A percentile compares a stretch with the other conserved stretches of the same genome.
These are phyloP conservation scores for Sakesphorus luctuosus DNA, from an alignment of 2,113 vertebrate genomes.

Conservation along the genomic window DNA sequence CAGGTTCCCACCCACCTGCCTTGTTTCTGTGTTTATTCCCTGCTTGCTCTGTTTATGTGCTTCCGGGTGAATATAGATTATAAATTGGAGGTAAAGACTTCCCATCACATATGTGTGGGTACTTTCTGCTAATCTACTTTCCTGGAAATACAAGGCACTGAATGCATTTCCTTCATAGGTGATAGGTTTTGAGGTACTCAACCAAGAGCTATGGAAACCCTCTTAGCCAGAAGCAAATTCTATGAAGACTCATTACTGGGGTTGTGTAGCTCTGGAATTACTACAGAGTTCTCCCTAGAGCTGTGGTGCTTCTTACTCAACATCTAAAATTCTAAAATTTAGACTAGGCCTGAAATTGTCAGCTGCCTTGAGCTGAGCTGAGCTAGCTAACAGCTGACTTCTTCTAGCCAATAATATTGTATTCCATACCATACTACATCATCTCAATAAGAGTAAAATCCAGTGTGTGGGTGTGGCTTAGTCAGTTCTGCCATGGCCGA, in stretches of 20 bases:
- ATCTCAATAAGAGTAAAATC: no score
- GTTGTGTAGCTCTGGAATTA: not conserved
- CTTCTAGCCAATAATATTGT: no score
- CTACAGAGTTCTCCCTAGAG: not conserved
- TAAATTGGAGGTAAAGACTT: not conserved
- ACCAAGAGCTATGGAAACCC: not conserved
- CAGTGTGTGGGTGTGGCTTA: no score
- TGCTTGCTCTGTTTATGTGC: not conserved
- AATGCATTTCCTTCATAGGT: not conserved
- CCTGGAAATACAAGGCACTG: not conserved
- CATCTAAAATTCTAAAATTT: no score
- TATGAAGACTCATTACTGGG: not conserved
- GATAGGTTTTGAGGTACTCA: not conserved
- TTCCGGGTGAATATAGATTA: not conserved
- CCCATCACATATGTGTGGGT: rapidly evolving
- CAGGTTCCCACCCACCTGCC: not conserved
- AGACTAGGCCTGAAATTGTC: no score
- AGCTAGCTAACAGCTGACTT: no score
- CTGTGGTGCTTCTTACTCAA: not conserved
- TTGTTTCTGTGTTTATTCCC: not conserved
- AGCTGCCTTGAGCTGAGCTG: no score
- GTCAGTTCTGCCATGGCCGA: no score
- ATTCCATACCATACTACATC: no score
- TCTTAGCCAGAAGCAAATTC: not conserved
- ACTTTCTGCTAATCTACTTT: not conserved